A percentile compares a stretch with the other conserved stretches of the same genome.
Conservation (phyloP, 2,888 invertebrate species). For the Caenorhabditis zanzibari region DNA sequence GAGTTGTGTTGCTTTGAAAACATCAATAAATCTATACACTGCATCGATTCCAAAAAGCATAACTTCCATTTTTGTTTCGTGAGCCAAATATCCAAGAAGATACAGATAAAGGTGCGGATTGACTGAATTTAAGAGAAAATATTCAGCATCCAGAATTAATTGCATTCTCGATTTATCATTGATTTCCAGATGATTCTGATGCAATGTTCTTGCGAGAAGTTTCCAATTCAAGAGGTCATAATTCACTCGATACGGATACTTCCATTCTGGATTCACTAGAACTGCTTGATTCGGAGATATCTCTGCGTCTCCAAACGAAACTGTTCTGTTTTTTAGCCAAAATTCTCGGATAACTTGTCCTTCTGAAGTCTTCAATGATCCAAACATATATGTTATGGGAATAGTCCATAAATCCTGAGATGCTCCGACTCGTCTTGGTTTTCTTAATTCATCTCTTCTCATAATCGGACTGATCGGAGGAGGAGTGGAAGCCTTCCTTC, state of each 20-base stretch:
- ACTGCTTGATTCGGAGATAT: constrained; percentile 77
- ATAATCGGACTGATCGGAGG: constrained; percentile 33
- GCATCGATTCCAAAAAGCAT: constrained; percentile 81
- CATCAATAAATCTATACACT: constrained; percentile 77
- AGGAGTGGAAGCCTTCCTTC: constrained; percentile 44
- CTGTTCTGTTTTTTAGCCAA: constrained; percentile 81
- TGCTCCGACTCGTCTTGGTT: constrained; percentile 62
- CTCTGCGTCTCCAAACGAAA: constrained; percentile 80
- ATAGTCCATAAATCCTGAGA: constrained; percentile 80
- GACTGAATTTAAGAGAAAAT: constrained; percentile 78
- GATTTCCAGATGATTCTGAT: constrained; percentile 77
- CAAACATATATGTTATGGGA: constrained; percentile 82
- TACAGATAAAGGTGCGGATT: constrained; percentile 75
- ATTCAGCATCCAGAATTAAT: constrained; percentile 79
- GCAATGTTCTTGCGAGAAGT: constrained; percentile 78
- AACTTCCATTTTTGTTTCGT: constrained; percentile 80
- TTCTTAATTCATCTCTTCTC: constrained; percentile 67
- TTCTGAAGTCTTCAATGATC: constrained; percentile 76
- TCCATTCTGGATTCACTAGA: constrained; percentile 82
- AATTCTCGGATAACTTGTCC: constrained; percentile 82
- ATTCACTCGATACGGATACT: constrained; percentile 81
- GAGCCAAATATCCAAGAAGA: constrained; percentile 75
- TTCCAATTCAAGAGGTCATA: constrained; percentile 82
- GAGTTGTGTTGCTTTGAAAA: constrained; percentile 73
- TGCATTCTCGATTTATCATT: constrained; percentile 80